Evolutionary conservation across 2,797 vertebrate genomes (phyloP), one percentile per base, ranked within the genome.

Genomic region (Esox lucius): DNA sequence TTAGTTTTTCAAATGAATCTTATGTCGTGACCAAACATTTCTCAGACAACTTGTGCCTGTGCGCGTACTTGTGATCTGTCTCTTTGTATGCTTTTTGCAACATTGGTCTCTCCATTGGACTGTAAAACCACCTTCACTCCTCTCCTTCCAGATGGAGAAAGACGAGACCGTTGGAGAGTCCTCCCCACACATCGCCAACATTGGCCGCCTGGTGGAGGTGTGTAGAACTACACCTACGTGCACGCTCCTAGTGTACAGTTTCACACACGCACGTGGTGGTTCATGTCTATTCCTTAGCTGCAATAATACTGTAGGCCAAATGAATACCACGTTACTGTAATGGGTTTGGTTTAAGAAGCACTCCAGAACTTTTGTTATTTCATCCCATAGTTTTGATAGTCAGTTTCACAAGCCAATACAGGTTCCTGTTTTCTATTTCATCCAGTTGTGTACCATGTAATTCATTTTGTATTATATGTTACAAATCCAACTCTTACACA

Each of bases 131-230:
- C 28, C 19, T 12, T 59, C n/a, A 16, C 39, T 1, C 56, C 4
- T 70, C 24, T 66, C 71, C 82, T 65, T 70, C 82, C 86, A 99
- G 98, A 97, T 96, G 96, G 98, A 99, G 91, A 99, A 97, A 84
- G 97, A 99, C 0, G 98, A 99, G 83, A 95, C 97, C 0, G 98
- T 99, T 87, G 96, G 96, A 2, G 97, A 99, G 89, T 96, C 95
- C 72, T 98, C 96, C 49, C 97, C 97, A 8, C 97, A 99, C 93
- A 99, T 99, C 87, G 97, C 97, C 87, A 99, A 99, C 70, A 99
- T 99, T 0, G 97, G 98, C 39, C 97, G 97, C 83, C 95, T 99
- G 85, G 97, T 99, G 70, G 98, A 99, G 95, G 98, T 99, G 76
- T 91, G 96, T 85, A 48, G 71, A 19, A 71, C 16, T 5, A 0